phyloP scores from a whole-genome alignment of 2,797 vertebrate species.

The Denticeps clupeoides region DNA sequence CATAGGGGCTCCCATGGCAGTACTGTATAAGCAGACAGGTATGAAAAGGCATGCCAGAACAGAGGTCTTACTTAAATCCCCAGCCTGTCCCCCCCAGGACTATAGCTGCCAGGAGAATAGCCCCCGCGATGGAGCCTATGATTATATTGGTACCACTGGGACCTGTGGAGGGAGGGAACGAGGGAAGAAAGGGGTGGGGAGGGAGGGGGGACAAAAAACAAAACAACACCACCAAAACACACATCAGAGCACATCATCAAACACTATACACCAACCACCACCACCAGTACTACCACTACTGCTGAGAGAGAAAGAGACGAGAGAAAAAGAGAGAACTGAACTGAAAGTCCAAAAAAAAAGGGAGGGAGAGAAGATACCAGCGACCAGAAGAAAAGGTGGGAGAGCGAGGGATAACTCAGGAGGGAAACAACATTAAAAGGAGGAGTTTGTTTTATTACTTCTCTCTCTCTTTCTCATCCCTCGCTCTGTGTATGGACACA shows the following conservation, averaged over 20 bases:
- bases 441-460: neutral
- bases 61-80: constrained; percentile 91
- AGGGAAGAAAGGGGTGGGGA: constrained; percentile 18
- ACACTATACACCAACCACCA: constrained; percentile 45
- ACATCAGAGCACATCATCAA: constrained; percentile 50
- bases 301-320: neutral
- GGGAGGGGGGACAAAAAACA: constrained; percentile 41
- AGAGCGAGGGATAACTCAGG: neutral
- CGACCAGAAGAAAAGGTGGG: neutral
- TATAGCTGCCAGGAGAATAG: constrained; percentile 92
- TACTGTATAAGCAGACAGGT: constrained; percentile 53
- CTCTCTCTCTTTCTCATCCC: constrained; percentile 1
- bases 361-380: constrained; percentile 18
- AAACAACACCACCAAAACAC: constrained; percentile 61
- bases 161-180: constrained; percentile 69
- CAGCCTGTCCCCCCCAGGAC: constrained; percentile 94
- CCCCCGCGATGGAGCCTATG: constrained; percentile 92
- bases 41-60: constrained; percentile 58
- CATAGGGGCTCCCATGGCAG: constrained; percentile 7
- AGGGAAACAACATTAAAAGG: neutral
- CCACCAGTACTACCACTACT: constrained; percentile 20
- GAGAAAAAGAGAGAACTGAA: constrained; percentile 11
- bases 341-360: neutral
- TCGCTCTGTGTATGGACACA: neutral
- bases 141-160: constrained; percentile 98